These are phyloP conservation scores for Corticium candelabrum DNA, from an alignment of 37 sponge, comb jelly and placozoan genomes.

Conservation along the genomic window DNA sequence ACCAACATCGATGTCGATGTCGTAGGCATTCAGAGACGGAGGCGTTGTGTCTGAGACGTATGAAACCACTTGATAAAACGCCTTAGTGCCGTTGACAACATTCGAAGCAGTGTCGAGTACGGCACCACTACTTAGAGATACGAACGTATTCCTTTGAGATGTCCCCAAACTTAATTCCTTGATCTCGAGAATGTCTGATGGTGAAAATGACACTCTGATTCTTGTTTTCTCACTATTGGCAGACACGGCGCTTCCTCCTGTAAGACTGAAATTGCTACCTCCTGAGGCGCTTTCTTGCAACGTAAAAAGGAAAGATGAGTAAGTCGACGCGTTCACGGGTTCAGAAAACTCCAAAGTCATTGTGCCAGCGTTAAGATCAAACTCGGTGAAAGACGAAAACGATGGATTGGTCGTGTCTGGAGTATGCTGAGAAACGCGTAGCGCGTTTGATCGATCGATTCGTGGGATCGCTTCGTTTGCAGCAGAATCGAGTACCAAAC, in stretches of 20 bases:
- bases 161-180: constrained; percentile 34
- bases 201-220: constrained; percentile 18
- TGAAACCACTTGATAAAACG: background rate
- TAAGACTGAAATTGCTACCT: background rate
- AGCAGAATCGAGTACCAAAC: constrained; percentile 42
- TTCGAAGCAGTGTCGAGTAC: constrained; percentile 47
- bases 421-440: constrained; percentile 36
- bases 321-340: constrained; percentile 29
- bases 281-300: background rate
- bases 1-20: constrained; percentile 58
- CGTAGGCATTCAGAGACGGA: constrained; percentile 39
- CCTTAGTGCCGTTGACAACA: constrained; percentile 9
- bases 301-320: background rate
- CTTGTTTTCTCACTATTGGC: background rate
- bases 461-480: constrained; percentile 34
- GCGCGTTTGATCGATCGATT: constrained; percentile 20
- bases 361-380: constrained; percentile 61
- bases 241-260: background rate
- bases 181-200: constrained; percentile 48
- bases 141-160: constrained; percentile 15
- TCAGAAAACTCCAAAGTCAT: constrained; percentile 73
- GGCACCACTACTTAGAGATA: constrained; percentile 35
- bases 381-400: constrained; percentile 26
- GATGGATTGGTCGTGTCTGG: constrained; percentile 43
- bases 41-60: constrained; percentile 47